Evolutionary conservation across 2,888 invertebrate genomes (phyloP), one percentile per base, ranked within the genome.

Genomic region (Sinopyrophorus schimmeli): DNA sequence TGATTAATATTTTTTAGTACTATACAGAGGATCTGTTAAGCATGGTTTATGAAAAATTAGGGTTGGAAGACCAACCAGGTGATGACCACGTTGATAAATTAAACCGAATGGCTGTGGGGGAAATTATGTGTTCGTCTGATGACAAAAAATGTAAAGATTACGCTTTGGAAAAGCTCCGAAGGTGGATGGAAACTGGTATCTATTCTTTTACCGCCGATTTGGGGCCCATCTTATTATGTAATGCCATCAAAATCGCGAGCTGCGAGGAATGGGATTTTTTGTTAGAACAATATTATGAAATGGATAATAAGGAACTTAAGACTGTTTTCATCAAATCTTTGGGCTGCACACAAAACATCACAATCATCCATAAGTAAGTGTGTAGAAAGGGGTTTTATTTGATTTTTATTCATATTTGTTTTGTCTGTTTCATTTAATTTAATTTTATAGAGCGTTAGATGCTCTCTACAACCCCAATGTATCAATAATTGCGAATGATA

Each of bases 161-260:
- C 18, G 73, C 78, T 0, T 62, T 68, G 3, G 42, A 53, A 10
- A 61, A 74, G 15, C 79, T 80, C 55, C 51, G 61, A 1, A 51
- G 61, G n/a, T 75, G 74, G 73, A 9, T 42, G 27, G 10, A 54
- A 59, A 43, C 59, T 10, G 60, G 60, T 23, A 30, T 3, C 1
- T 65, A 14, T 44, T 11, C 27, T 9, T 75, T 83, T 39, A 75
- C 80, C n/a, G 78, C 78, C 4, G 85, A 90, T 62, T 76, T 82
- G 38, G 82, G 86, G 34, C 71, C 77, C 14, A 79, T 80, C 43
- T 84, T 89, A 1, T 89, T 89, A 71, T 91, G 91, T 65, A 80
- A 80, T 15, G 88, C 80, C 1, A 76, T 92, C 5, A 79, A 81
- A 9, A 67, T 78, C 11, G 88, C 87, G 0, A 74, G 72, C 0